A percentile compares a stretch with the other conserved stretches of the same genome.
Conservation (phyloP, 2,797 vertebrate species). For the Cossypha dichroa region DNA sequence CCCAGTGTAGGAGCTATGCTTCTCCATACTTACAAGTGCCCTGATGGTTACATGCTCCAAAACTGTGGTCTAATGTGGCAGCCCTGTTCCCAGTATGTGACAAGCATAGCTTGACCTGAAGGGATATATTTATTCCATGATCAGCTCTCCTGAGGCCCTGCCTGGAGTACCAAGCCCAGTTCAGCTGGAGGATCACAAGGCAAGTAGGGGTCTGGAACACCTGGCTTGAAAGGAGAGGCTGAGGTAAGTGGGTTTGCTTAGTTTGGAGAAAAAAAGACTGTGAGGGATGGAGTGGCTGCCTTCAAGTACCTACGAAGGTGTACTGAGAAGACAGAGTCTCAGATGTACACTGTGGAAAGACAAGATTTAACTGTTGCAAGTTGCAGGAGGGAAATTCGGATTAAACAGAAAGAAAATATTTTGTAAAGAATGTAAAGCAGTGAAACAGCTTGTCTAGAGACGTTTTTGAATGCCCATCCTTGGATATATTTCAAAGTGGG, state of each 20-base stretch:
- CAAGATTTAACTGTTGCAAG: background rate
- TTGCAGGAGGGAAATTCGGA: background rate
- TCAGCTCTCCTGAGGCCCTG: background rate
- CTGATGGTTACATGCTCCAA: background rate
- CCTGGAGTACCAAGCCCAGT: background rate
- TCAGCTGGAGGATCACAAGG: background rate
- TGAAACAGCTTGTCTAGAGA: background rate
- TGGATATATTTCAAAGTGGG: background rate
- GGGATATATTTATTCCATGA: background rate
- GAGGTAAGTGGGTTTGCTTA: background rate
- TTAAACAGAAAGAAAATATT: background rate
- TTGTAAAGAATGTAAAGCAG: background rate
- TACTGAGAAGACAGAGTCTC: background rate
- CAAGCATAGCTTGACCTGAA: background rate
- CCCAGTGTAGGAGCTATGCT: accelerated
- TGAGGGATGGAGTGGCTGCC: background rate
- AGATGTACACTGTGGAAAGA: accelerated
- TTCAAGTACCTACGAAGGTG: accelerated
- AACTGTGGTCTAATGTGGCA: background rate
- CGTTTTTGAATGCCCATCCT: background rate
- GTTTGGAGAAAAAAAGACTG: background rate
- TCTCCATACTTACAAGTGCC: background rate
- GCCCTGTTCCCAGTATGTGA: background rate
- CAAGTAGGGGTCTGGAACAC: background rate
- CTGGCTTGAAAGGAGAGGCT: background rate